Base-by-base conservation (phyloP, 2,797 vertebrate species). In the Pempheris klunzingeri region DNA sequence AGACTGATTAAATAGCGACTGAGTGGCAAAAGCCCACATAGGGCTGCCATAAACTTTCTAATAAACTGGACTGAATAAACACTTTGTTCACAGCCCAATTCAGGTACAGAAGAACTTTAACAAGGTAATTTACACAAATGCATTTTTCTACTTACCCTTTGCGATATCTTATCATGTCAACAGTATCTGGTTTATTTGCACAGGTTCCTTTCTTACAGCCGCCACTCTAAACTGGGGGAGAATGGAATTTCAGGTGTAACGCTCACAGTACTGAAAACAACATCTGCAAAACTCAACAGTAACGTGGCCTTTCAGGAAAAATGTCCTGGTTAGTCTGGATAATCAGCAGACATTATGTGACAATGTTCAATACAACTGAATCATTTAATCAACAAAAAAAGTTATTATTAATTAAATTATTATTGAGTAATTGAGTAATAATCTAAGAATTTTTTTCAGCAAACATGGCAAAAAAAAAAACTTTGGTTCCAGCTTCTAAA, bases 1-100 rank as follows among this genome's bases (percentile, higher is more conserved):
- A 28, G 77, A 4, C 87, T 89, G 89, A 92, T 92, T 91, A 90
- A 93, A 92, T 86, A 90, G 88, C 41, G 77, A 84, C 82, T 61
- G 74, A 86, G 74, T 73, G 77, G 79, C 72, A 7, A 60, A 80
- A 70, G 77, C 80, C 75, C 75, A 78, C 72, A 57, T 77, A 63
- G 66, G 60, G 70, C 80, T 18, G 78, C 79, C 24, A 43, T 89
- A 81, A 90, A 90, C 60, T 57, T 84, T 68, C 67, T 69, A 73
- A 87, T 91, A 82, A 89, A 90, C 78, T 2, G 34, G 53, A 76
- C 83, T 86, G 74, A 89, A 85, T 85, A 91, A 92, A 91, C 86
- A 85, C 49, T 60, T 54, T 53, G 70, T 58, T 58, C 38, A 20
- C 34, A 26, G 64, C 44, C 26, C 71, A 49, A 52, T 86, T 77